Conservation (phyloP, 1,140 invertebrate species). For the Drosophila nannoptera region DNA sequence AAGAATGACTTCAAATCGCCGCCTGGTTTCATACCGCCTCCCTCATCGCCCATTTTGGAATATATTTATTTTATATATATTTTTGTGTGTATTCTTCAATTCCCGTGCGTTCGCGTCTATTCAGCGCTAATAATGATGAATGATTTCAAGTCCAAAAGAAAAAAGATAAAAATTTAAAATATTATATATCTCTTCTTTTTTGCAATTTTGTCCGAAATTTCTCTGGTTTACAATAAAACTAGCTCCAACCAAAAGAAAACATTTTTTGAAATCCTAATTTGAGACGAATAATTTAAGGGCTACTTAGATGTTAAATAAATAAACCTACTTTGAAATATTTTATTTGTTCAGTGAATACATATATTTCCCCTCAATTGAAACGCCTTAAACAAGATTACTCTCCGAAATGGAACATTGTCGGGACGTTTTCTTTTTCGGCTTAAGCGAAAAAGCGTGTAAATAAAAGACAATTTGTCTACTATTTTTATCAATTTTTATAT, state of each 20-base stretch:
- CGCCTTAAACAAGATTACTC: no score
- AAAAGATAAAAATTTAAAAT: constrained; percentile 3
- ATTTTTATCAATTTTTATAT: constrained; percentile 77
- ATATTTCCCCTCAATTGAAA: no score
- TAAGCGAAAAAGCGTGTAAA: constrained; percentile 4
- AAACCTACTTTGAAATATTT: constrained; percentile 10
- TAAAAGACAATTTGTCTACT: constrained; percentile 58
- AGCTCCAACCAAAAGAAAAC: not conserved
- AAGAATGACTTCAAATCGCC: constrained; percentile 79
- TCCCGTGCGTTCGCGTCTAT: not conserved
- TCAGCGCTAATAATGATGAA: not conserved
- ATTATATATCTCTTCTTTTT: constrained; percentile 2
- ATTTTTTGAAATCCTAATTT: constrained; percentile 1
- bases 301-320: no score
- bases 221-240: constrained; percentile 7
- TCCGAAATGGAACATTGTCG: no score
- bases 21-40: constrained; percentile 62
- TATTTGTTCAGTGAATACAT: not conserved
- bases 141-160: constrained; percentile 11
- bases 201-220: constrained; percentile 6
- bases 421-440: no score
- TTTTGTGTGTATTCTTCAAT: not conserved
- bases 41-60: constrained; percentile 79
- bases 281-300: no score
- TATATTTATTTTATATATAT: not conserved